Evolutionary conservation across 2,113 vertebrate genomes (phyloP).

Genomic region (Actinemys pallida): DNA sequence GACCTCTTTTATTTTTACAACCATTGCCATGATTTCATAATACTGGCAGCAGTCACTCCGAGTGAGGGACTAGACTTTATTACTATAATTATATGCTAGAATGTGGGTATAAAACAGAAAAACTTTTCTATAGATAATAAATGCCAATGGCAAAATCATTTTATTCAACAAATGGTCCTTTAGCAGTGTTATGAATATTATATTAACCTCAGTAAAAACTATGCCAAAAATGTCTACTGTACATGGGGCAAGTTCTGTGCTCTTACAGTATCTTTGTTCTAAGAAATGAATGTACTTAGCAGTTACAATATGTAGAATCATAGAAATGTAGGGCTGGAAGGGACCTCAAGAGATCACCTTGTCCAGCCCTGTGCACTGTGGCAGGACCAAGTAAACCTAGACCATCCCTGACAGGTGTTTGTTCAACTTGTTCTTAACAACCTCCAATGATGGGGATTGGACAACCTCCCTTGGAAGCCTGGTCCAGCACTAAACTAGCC

Average conservation of each 20-base stretch:
- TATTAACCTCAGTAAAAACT: conserved; percentile 67
- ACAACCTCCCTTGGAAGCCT: background rate
- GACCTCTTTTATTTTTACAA: conserved; percentile 89
- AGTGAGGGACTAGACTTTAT: conserved; percentile 78
- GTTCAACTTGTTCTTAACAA: background rate
- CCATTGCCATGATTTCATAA: conserved; percentile 87
- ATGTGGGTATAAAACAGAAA: conserved; percentile 84
- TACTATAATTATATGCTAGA: conserved; percentile 84
- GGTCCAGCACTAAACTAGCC: background rate
- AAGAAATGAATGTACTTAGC: background rate
- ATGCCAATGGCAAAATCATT: conserved; percentile 81
- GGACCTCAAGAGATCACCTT: background rate
- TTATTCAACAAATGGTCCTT: conserved; percentile 76
- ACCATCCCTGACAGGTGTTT: background rate
- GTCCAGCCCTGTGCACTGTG: background rate
- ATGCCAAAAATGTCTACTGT: conserved; percentile 62
- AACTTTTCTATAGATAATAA: conserved; percentile 80
- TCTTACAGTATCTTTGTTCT: conserved; percentile 59
- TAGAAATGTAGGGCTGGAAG: background rate
- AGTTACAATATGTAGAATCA: background rate
- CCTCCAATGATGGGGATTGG: background rate
- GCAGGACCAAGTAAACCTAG: background rate
- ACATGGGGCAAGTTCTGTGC: background rate
- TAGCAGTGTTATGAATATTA: conserved; percentile 72
- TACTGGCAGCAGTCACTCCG: conserved; percentile 80